Base-by-base conservation (phyloP, 2,888 invertebrate species). In the Rhaphigaster nebulosa region DNA sequence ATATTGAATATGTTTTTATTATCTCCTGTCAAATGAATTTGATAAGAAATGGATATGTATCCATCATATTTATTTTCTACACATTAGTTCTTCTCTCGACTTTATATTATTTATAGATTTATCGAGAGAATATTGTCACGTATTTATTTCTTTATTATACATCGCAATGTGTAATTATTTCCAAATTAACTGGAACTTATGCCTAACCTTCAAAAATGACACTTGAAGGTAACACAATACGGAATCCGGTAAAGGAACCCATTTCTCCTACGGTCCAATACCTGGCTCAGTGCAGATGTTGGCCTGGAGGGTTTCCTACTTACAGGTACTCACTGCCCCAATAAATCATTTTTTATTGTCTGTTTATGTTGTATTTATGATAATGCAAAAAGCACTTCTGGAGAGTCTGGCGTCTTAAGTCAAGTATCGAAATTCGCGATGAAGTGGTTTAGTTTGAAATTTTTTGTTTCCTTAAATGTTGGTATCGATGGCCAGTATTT, bases 221-320 rank as follows among this genome's bases (percentile, higher is more conserved):
- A 84, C 84, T 84, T n/a, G 45, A 45, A 84, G 84, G 80, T 41
- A 80, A 80, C 38, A 41, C 38, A 41, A 45, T 84, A 84, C 45
- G n/a, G 26, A 45, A 6, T 45, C 26, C 38, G 26, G 45, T 41
- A 84, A n/a, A 12, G 84, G 45, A 38, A 84, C 84, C 70, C 84
- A 84, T 84, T 84, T 84, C 84, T 84, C 84, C n/a, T 84, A 3
- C 26, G 45, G 13, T 29, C 84, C 45, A 41, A 50, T 84, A 84
- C 84, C 84, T 84, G 84, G 6, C n/a, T 38, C n/a, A n/a, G 84
- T 84, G 45, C 84, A 84, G 84, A 41, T 84, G 45, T n/a, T 76
- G 20, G 20, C 38, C 20, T 76, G 34, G 38, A 38, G 70, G 84
- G 84, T 84, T 45, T 50, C 84, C 45, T 45, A 45, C 84, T 45